Conservation (phyloP, 1,140 invertebrate species). For the Drosophila sproati region DNA sequence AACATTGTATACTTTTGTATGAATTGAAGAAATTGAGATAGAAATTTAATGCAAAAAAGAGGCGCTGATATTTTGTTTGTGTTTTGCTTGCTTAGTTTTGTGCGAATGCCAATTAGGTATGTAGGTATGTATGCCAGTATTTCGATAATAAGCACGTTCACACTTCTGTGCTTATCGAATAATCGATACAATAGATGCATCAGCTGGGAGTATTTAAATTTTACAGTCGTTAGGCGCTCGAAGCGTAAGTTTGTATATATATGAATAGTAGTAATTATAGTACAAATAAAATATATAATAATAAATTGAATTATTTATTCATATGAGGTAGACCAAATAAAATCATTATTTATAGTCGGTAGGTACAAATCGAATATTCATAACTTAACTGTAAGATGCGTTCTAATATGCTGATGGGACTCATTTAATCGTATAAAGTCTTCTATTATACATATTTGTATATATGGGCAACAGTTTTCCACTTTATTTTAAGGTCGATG, state of each 20-base stretch:
- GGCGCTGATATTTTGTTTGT: slow-evolving; percentile 8
- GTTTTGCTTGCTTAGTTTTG: not conserved
- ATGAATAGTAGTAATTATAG: no score
- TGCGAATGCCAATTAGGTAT: slow-evolving; percentile 16
- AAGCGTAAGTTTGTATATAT: not conserved
- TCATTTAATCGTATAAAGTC: not conserved
- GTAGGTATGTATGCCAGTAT: slow-evolving; percentile 3
- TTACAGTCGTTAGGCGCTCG: not conserved
- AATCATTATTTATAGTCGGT: no score
- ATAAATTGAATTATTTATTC: no score
- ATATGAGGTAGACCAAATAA: no score
- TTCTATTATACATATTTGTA: not conserved
- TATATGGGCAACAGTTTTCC: not conserved
- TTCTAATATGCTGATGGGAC: not conserved
- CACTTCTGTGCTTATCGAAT: slow-evolving; percentile 14
- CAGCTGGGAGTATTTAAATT: slow-evolving; percentile 16
- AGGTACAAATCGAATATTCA: no score
- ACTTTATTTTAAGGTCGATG: not conserved
- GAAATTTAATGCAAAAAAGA: not conserved
- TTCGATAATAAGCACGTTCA: slow-evolving; percentile 12
- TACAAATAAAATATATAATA: no score
- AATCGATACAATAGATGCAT: not conserved
- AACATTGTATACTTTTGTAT: slow-evolving; percentile 57
- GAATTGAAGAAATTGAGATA: not conserved
- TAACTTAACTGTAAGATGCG: not conserved